Evolutionary conservation across 2,888 invertebrate species (phyloP), one percentile per base, ranked within the genome.

Genomic region (Amphipoea oculea): DNA sequence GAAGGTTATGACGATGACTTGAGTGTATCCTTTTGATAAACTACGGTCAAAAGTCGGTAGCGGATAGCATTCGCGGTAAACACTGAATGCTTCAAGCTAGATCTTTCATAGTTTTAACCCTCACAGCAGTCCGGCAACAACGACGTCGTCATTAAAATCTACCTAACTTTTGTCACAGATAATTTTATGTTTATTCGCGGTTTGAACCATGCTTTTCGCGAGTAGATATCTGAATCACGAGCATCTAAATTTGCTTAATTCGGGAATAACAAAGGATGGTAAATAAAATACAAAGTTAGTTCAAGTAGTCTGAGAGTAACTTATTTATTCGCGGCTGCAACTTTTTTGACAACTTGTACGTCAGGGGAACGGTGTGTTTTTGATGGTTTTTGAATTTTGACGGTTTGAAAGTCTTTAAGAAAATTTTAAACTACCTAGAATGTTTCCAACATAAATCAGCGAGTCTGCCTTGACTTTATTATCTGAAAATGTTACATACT

Each of bases 301-400:
- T 9, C 14, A 60, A 40, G 29, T 48, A 36, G 72, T 57, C 29
- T 11, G 36, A 17, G 20, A 36, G 62, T 29, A 17, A 14, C 70
- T 48, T 77, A 14, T 65, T 54, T 42, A 62, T 66, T 54, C n/a
- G 23, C 36, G 29, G 63, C 75, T 80, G 70, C 73, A 72, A 74
- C 65, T 74, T 78, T 85, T 86, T 85, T 69, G 68, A 72, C 63
- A 65, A 42, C 72, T 65, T 60, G 45, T 63, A 80, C 42, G 62
- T 79, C 48, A 12, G n/a, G 4, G 7, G 14, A 20, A 60, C n/a
- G 57, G 51, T 65, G 40, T 74, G 83, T 74, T 86, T 82, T 63
- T 78, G 78, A 82, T 68, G 63, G 42, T 67, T 82, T 86, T 40
- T 23, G 11, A 20, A 29, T 54, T 51, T 54, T n/a, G n/a, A 11